phyloP scores from a whole-genome alignment of 2,113 vertebrate species.

The Gobius niger region DNA sequence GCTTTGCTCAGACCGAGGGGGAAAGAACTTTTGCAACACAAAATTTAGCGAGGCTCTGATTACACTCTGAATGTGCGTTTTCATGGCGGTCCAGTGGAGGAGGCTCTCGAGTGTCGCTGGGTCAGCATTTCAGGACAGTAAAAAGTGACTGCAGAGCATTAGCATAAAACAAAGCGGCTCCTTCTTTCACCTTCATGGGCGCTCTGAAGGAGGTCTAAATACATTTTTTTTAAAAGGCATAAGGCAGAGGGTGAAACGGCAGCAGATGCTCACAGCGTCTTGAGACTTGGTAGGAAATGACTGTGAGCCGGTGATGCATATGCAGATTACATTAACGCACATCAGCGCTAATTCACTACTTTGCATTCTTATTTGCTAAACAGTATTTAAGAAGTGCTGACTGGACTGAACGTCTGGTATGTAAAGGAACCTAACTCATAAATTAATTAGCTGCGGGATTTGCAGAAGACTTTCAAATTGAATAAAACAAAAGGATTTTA shows the following conservation, averaged over 20 bases:
- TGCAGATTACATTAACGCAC: conserved; percentile 8
- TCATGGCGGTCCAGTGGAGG: conserved; percentile 21
- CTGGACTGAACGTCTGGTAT: not conserved
- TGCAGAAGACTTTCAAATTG: too few relatives aligned
- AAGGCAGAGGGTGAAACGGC: conserved; percentile 1
- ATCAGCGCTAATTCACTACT: not conserved
- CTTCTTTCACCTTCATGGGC: conserved; percentile 29
- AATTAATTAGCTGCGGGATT: too few relatives aligned
- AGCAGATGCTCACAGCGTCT: conserved; percentile 8
- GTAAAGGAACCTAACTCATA: too few relatives aligned
- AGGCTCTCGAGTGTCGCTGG: conserved; percentile 6
- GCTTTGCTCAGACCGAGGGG: too few relatives aligned
- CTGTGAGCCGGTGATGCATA: conserved; percentile 17
- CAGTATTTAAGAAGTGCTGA: not conserved
- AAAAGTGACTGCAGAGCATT: conserved; percentile 2
- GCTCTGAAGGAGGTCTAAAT: conserved; percentile 43
- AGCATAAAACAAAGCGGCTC: conserved; percentile 13
- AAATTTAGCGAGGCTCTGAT: not conserved
- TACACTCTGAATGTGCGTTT: conserved; percentile 10
- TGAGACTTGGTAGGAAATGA: conserved; percentile 17
- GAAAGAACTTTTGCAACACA: not conserved
- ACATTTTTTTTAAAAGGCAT: conserved; percentile 34
- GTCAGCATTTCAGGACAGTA: conserved; percentile 12
- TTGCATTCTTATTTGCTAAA: not conserved
- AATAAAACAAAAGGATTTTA: too few relatives aligned